Conservation (phyloP, 30 jellyfish, hydroid and myxozoan genomes). For the Calvadosia cruxmelitensis region DNA sequence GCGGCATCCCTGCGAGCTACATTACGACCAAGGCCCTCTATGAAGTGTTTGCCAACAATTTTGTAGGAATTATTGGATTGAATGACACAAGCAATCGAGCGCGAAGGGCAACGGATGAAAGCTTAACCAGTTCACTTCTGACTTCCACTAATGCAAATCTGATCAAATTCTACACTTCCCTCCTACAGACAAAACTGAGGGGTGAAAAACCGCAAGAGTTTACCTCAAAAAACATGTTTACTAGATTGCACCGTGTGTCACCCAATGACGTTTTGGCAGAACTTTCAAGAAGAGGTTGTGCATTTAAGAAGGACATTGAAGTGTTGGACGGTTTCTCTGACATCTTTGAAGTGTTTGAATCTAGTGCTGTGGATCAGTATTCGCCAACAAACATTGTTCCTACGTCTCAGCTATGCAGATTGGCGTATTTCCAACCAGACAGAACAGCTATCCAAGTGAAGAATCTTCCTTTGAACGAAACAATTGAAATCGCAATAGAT, state of each 20-base stretch:
- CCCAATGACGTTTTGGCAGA: background rate
- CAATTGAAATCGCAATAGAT: constrained; percentile 14
- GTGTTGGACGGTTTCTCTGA: constrained; percentile 3
- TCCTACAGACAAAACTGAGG: constrained; percentile 21
- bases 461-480: constrained; percentile 14
- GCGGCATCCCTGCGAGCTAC: constrained; percentile 29
- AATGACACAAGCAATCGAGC: background rate
- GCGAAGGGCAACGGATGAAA: constrained; percentile 3
- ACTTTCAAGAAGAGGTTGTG: constrained; percentile 24
- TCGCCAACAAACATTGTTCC: background rate
- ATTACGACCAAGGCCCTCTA: constrained; percentile 15
- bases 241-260: constrained; percentile 10
- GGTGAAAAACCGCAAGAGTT: constrained; percentile 28
- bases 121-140: background rate
- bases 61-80: constrained; percentile 9
- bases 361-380: constrained; percentile 11
- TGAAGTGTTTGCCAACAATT: constrained; percentile 24
- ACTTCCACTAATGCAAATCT: constrained; percentile 11
- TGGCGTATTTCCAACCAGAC: constrained; percentile 16
- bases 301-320: constrained; percentile 5
- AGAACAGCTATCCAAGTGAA: constrained; percentile 24
- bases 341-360: constrained; percentile 32
- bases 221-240: constrained; percentile 16
- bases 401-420: constrained; percentile 21
- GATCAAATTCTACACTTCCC: constrained; percentile 21